Evolutionary conservation across 2,113 vertebrate species (phyloP), one percentile per base, ranked within the genome.

Genomic region (Serilophus lunatus): DNA sequence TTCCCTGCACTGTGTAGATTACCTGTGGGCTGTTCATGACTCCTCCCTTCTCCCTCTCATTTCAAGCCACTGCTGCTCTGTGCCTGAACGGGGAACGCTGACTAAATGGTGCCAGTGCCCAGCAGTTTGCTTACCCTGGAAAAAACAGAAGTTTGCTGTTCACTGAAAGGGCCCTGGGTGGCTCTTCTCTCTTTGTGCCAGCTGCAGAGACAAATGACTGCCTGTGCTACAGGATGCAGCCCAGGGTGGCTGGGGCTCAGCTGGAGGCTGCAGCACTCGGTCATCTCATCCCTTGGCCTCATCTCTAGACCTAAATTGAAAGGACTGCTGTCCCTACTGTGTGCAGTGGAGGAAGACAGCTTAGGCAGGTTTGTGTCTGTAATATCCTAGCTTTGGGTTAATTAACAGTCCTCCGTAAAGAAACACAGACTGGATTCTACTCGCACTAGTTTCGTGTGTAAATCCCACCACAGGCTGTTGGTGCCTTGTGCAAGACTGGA

Each of bases 201-300:
- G 22, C 38, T 53, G 35, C 35, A 33, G 45, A 0, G 0, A 45
- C 25, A 26, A 33, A 19, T 19, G 7, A 31, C 4, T 1, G 5
- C 24, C 2, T 35, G 14, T 2, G 40, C 13, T 22, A n/a, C 19
- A 45, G 45, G 35, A 44, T 36, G 20, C 3, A 23, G 8, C 3
- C 10, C 3, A 0, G 19, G 26, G 13, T 0, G 1, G 3, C 2
- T 47, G 47, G 31, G 53, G 33, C 60, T 69, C 0, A 0, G 15
- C 40, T 38, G 40, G 9, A 64, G 25, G 17, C 3, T 47, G 35
- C 15, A 87, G 13, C 18, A 72, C 45, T 9, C 14, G 28, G 9
- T 6, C 33, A 51, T 35, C 9, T 25, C 26, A 40, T 1, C 3
- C 15, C 38, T 61, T 54, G 26, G 6, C 18, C 31, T 64, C 10